These are phyloP conservation scores for Ardeotis arabs DNA, from an alignment of 2,113 vertebrate species.

Conservation along the genomic window DNA sequence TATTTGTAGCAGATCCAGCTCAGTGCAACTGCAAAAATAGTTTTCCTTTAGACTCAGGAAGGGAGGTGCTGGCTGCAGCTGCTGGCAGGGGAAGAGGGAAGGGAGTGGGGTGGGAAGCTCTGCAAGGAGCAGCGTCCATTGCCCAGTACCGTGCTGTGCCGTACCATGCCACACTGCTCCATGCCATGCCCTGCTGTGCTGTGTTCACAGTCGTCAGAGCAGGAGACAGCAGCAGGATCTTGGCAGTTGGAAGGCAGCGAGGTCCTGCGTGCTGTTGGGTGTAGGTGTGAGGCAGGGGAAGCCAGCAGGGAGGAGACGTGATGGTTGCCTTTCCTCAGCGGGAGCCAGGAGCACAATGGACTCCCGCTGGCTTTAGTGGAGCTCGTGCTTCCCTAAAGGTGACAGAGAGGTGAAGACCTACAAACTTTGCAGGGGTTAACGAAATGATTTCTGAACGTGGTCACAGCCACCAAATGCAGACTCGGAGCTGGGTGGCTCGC, in stretches of 20 bases:
- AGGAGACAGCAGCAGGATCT: background rate
- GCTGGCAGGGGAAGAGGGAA: conserved; percentile 31
- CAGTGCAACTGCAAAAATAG: conserved; percentile 14
- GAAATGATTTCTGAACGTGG: background rate
- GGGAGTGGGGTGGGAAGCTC: background rate
- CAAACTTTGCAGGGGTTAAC: rapidly evolving
- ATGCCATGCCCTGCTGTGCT: background rate
- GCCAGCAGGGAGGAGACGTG: background rate
- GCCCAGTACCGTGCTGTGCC: rapidly evolving
- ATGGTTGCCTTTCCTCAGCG: background rate
- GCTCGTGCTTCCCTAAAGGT: rapidly evolving
- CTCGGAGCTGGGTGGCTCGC: background rate
- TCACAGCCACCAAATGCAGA: background rate
- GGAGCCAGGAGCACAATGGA: background rate
- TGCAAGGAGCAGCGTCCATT: background rate
- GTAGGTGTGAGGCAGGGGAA: background rate
- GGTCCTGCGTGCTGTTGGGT: background rate
- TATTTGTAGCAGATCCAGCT: background rate
- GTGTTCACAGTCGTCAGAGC: background rate
- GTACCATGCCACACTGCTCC: no score
- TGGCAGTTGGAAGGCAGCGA: background rate
- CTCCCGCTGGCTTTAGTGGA: rapidly evolving
- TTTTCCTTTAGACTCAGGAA: conserved; percentile 63
- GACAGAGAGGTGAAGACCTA: background rate
- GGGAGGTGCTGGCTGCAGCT: conserved; percentile 36